Conservation (phyloP, 2,888 invertebrate species). For the Drosophila subquinaria region DNA sequence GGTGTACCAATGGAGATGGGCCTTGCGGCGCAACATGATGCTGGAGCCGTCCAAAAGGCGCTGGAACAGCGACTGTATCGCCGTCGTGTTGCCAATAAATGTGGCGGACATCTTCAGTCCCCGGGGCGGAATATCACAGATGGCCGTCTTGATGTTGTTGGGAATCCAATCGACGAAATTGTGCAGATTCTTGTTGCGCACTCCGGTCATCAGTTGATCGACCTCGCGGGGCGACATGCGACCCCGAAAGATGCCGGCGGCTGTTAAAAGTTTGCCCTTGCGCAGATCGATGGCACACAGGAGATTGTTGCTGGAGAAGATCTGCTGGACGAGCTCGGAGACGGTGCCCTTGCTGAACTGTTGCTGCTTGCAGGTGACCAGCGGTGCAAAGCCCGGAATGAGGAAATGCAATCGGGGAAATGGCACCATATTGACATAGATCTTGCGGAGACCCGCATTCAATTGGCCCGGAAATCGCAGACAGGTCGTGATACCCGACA, state of each 20-base stretch:
- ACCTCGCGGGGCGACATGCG: conserved; percentile 83
- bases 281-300: conserved; percentile 93
- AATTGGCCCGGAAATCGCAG: conserved; percentile 96
- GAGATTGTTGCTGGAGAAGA: conserved; percentile 93
- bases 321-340: conserved; percentile 89
- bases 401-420: conserved; percentile 95
- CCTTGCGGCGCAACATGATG: conserved; percentile 93
- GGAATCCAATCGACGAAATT: conserved; percentile 94
- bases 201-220: conserved; percentile 87
- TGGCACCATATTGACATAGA: conserved; percentile 96
- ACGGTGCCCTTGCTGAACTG: conserved; percentile 86
- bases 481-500: conserved; percentile 91
- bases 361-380: conserved; percentile 83
- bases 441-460: conserved; percentile 93
- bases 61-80: conserved; percentile 92
- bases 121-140: conserved; percentile 94
- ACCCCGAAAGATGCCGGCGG: conserved; percentile 89
- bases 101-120: conserved; percentile 94
- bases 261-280: conserved; percentile 91
- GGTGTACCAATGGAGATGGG: conserved; percentile 95
- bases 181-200: conserved; percentile 91
- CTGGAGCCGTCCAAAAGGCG: conserved; percentile 91
- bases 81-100: conserved; percentile 93
- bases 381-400: conserved; percentile 92
- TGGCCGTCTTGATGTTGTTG: conserved; percentile 93